Evolutionary conservation across 1,140 invertebrate genomes (phyloP), one percentile per base, ranked within the genome.

Genomic region (Lethrus apterus): DNA sequence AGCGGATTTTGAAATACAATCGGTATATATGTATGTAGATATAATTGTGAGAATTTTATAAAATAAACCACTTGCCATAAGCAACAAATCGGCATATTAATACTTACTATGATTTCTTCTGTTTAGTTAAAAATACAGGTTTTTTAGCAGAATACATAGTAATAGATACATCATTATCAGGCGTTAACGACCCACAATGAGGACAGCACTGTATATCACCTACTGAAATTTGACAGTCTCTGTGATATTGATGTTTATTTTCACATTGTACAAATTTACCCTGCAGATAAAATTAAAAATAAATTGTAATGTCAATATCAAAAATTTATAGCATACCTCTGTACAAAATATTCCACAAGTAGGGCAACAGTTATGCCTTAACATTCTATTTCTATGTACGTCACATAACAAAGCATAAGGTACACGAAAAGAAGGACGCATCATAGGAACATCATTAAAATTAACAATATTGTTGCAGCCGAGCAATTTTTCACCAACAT

Each of bases 261-360:
- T 66, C 58, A 62, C 84, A 87, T 53, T 83, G 75, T 4, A 78
- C 68, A 63, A 86, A 86, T 49, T 71, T 72, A 18, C 84, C 79
- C 77, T 81, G 54, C 26, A 63, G 54, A 34, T 43, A 43, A 42
- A 50, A 33, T 32, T 24, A 41, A 40, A 35, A 51, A 46, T 18
- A 36, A 47, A 40, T n/a, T 17, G 4, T 14, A 43, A 34, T 44
- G 18, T 11, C 40, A 21, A 42, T 44, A 7, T 7, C 11, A 43
- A 5, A n/a, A 30, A 17, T 15, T 15, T 14, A 31, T 7, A 29
- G 29, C 15, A 30, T 54, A 64, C 91, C 76, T 93, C 89, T 19
- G 89, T 86, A 62, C 91, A 95, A 65, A 93, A 96, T 11, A 89
- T 70, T 4, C 91, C 92, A 68, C 92, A 96, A 0, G 82, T 80